These are phyloP conservation scores for Macaca mulatta DNA, from an alignment of 2,113 vertebrate genomes.

Conservation along the genomic window DNA sequence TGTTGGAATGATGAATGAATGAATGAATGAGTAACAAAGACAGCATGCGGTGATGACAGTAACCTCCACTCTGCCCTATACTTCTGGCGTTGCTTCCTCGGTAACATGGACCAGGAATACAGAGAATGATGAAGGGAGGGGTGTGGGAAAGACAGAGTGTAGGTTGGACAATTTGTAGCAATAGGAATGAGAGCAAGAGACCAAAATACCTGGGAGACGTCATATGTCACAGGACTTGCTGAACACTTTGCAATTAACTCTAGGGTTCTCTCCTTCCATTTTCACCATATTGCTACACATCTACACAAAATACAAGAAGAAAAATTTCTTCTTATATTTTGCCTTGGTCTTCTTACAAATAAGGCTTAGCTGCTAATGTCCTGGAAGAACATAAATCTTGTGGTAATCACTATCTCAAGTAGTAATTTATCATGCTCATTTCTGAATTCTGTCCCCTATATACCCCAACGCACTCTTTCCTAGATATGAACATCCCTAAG, in stretches of 20 bases:
- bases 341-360: neutral
- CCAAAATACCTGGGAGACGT: neutral
- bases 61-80: neutral
- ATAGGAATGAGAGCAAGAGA: neutral
- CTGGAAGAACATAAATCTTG: neutral
- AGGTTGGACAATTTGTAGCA: neutral
- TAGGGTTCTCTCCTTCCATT: neutral
- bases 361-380: neutral
- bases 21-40: neutral
- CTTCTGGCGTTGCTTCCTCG: neutral
- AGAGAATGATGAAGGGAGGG: neutral
- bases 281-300: neutral
- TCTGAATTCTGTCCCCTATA: neutral
- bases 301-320: neutral
- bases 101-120: neutral
- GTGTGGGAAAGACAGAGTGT: neutral
- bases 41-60: neutral
- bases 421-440: neutral
- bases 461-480: neutral
- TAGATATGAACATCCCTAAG: neutral
- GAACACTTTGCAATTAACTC: neutral
- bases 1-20: neutral
- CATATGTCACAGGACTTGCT: neutral
- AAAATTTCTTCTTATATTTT: neutral
- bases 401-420: neutral